Evolutionary conservation across 2,888 invertebrate species (phyloP), one percentile per base, ranked within the genome.

Genomic region (Scelioninae gen. 2): DNA sequence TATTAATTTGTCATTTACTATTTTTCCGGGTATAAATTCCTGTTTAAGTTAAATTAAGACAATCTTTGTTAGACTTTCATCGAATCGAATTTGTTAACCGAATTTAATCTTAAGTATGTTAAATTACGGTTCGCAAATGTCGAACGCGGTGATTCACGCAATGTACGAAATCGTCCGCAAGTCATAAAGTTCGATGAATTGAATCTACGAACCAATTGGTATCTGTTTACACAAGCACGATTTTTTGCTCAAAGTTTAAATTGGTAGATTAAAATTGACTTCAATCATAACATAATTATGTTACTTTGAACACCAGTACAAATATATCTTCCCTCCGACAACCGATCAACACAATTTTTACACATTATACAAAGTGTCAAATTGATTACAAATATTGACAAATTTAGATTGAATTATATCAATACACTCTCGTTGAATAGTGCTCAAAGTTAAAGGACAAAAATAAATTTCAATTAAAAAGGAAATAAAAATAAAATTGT

Each of bases 361-460:
- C 33, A 50, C 11, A 11, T 57, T 67, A 67, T 67, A 67, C 67
- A 57, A 64, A 33, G 16, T 18, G n/a, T 31, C 46, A 35, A 64
- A 55, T 7, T n/a, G 35, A 46, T 55, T 55, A 31, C 3, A 19
- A 33, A 11, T 16, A 19, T 45, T 39, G 37, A 22, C 15, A 45
- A 53, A 2, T 28, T 50, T 46, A 57, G 15, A 22, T 65, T 64
- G 25, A 15, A 5, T 55, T 46, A 18, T 41, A 50, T 67, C 1
- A 50, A 50, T 19, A 67, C 67, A 58, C 67, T 65, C 65, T 67
- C 50, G 10, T 50, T 67, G 67, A 57, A 50, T 57, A 57, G 41
- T 41, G 57, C 50, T 58, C 57, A 58, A 52, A 50, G 57, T 48
- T 64, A 37, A 16, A 2, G 15, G 22, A 35, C 33, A 45, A 53